Evolutionary conservation across 2,888 invertebrate species (phyloP).

Genomic region (Drosophila austrosaltans): DNA sequence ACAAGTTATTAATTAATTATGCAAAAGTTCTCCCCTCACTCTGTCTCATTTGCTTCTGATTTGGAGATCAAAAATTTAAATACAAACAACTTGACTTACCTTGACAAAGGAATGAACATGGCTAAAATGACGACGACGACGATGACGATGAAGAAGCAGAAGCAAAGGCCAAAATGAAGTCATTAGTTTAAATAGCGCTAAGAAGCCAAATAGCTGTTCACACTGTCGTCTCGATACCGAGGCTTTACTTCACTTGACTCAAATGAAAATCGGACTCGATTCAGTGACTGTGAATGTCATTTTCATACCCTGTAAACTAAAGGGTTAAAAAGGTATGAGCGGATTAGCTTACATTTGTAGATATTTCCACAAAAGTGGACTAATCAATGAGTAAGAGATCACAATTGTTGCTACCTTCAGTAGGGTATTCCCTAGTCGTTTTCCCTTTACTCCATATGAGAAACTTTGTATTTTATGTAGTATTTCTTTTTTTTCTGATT

Average conservation of each 20-base stretch:
- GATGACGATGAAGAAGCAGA: background rate
- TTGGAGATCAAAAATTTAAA: conserved; percentile 19
- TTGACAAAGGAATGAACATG: conserved; percentile 22
- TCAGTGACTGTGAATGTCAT: conserved; percentile 6
- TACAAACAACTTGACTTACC: conserved; percentile 32
- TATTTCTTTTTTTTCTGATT: conserved; percentile 5
- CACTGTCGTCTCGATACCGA: conserved; percentile 5
- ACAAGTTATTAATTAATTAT: conserved; percentile 66
- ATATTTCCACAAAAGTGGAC: too few relatives aligned
- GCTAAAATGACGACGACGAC: background rate
- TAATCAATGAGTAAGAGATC: too few relatives aligned
- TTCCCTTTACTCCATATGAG: background rate
- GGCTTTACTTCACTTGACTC: background rate
- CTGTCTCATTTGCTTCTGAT: background rate
- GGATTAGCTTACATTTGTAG: background rate
- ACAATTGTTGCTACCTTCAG: too few relatives aligned
- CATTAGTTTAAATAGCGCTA: conserved; percentile 42
- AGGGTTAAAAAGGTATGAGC: background rate
- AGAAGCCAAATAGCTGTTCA: conserved; percentile 19
- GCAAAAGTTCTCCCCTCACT: conserved; percentile 58
- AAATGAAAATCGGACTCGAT: background rate
- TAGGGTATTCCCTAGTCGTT: background rate
- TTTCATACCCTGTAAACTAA: background rate
- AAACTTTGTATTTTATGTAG: conserved; percentile 3
- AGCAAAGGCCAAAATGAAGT: conserved; percentile 33